These are phyloP conservation scores for Seriola rivoliana DNA, from an alignment of 2,113 vertebrate species.

Conservation along the genomic window DNA sequence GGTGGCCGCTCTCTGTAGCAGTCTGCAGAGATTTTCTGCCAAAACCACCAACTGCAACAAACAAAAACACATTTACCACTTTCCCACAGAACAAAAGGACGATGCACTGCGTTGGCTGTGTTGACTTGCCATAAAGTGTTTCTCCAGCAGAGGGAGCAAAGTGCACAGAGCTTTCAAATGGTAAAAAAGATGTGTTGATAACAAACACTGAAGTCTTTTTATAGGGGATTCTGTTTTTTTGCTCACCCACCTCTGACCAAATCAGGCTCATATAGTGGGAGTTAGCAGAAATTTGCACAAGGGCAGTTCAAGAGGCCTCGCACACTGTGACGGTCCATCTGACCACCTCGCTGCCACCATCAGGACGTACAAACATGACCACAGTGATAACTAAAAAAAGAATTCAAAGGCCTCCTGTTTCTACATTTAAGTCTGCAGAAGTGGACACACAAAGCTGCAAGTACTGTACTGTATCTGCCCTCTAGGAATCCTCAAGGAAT, in stretches of 20 bases:
- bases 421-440: neutral
- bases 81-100: neutral
- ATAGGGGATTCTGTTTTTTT: neutral
- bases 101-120: neutral
- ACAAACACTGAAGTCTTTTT: neutral
- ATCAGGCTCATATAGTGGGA: neutral
- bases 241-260: neutral
- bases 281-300: neutral
- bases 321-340: neutral
- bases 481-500: neutral
- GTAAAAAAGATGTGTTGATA: neutral
- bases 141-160: slow-evolving; percentile 62
- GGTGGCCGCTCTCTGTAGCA: neutral
- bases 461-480: no score
- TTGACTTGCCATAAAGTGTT: neutral
- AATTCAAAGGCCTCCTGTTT: neutral
- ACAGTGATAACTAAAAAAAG: neutral
- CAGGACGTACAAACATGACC: neutral
- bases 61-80: neutral
- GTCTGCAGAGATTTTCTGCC: neutral
- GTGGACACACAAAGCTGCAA: neutral
- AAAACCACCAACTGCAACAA: neutral
- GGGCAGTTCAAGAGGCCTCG: neutral
- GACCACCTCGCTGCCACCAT: neutral
- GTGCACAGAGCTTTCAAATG: neutral